Percentiles rank a stretch among this genome's conserved stretches.
These are phyloP conservation scores for Echiichthys vipera DNA, from an alignment of 2,797 vertebrate genomes.

Conservation along the genomic window DNA sequence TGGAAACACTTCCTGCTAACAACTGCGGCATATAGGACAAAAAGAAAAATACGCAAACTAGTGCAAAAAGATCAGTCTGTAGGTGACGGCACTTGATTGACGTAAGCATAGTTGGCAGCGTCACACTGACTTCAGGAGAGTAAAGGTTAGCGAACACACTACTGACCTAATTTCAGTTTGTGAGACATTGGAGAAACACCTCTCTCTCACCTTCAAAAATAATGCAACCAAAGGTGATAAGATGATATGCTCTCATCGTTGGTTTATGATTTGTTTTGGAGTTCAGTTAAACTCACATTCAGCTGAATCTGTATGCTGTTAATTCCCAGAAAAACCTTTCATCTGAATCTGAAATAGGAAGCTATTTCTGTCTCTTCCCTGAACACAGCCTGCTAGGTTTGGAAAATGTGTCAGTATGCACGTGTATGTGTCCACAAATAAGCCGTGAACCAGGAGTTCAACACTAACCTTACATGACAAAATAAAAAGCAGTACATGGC, in stretches of 20 bases:
- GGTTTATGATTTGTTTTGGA: not conserved
- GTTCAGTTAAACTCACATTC: not conserved
- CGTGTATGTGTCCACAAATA: not conserved
- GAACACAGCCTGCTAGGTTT: not conserved
- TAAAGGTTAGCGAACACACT: not conserved
- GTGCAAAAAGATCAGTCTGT: too few species aligned
- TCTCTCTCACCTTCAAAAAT: too few species aligned
- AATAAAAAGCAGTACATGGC: not conserved
- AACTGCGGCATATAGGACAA: conserved; percentile 55
- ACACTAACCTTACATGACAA: conserved; percentile 15
- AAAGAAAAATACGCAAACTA: conserved; percentile 41
- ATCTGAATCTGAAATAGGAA: not conserved
- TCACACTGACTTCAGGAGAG: not conserved
- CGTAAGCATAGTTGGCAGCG: too few species aligned
- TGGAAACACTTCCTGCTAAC: conserved; percentile 47
- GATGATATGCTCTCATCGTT: not conserved
- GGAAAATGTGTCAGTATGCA: not conserved
- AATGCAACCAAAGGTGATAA: not conserved
- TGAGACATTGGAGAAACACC: not conserved
- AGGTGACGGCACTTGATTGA: too few species aligned
- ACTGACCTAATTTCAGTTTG: conserved; percentile 21
- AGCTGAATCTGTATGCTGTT: not conserved
- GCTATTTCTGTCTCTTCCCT: not conserved
- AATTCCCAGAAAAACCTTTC: not conserved
- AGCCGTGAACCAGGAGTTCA: not conserved